A percentile compares a stretch with the other conserved stretches of the same genome.
Conservation (phyloP, 2,113 vertebrate species). For the Nothocercus julius region DNA sequence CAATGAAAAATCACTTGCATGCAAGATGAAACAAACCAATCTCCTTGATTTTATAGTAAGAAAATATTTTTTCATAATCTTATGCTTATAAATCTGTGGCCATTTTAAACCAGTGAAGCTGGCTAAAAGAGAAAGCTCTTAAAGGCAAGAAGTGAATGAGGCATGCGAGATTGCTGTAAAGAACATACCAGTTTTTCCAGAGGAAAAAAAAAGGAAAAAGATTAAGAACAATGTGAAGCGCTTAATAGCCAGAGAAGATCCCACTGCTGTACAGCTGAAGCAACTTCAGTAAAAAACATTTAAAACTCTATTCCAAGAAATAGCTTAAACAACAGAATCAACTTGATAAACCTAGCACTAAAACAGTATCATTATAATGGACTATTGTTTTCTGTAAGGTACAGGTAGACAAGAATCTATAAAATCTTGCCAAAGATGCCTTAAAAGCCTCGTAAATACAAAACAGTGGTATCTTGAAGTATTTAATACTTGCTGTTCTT, state of each 20-base stretch:
- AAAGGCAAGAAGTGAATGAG: background rate
- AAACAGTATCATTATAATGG: constrained; percentile 8
- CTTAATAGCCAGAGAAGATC: background rate
- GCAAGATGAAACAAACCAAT: background rate
- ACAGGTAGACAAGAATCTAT: background rate
- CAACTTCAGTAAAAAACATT: background rate
- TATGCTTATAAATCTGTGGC: background rate
- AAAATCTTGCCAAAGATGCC: background rate
- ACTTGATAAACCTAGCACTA: background rate
- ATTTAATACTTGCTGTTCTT: background rate
- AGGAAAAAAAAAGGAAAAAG: background rate
- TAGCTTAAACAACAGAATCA: background rate
- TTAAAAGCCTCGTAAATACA: background rate
- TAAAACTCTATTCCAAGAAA: background rate
- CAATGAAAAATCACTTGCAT: background rate
- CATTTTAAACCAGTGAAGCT: background rate
- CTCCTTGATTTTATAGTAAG: background rate
- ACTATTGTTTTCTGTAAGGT: constrained; percentile 15
- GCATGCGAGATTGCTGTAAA: background rate
- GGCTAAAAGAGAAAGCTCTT: background rate
- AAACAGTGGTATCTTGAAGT: background rate
- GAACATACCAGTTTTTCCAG: background rate
- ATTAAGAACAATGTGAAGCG: background rate
- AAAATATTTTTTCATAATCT: background rate
- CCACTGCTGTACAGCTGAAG: background rate